These are phyloP conservation scores for Malurus melanocephalus DNA, from an alignment of 2,113 vertebrate genomes.

Conservation along the genomic window DNA sequence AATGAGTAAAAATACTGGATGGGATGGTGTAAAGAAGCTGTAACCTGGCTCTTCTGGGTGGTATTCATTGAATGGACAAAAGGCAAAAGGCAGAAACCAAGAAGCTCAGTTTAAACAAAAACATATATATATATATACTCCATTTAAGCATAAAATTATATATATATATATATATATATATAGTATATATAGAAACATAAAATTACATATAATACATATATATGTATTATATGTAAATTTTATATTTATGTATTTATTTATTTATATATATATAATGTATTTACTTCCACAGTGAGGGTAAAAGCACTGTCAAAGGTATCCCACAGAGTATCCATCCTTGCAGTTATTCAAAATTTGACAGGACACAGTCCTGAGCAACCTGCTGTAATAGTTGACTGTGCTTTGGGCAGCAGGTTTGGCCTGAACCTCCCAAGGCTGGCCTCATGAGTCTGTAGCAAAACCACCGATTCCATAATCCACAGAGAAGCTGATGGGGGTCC, in stretches of 20 bases:
- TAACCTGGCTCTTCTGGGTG: background rate
- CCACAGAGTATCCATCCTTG: background rate
- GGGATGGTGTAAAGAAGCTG: background rate
- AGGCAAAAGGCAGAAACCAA: background rate
- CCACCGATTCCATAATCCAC: background rate
- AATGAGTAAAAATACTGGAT: background rate
- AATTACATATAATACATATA: no score
- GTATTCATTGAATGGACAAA: background rate
- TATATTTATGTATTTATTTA: no score
- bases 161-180: no score
- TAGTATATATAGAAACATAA: no score
- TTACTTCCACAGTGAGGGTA: background rate
- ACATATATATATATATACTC: background rate
- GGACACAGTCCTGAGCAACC: background rate
- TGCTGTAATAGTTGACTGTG: background rate
- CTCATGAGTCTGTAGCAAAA: background rate
- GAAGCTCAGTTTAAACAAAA: background rate
- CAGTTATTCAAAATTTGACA: background rate
- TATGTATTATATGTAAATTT: no score
- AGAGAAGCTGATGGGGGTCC: background rate
- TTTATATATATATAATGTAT: background rate
- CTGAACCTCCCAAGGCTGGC: background rate
- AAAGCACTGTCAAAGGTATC: background rate
- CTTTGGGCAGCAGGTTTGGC: background rate
- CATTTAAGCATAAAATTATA: background rate